Base-by-base conservation (phyloP, 2,888 invertebrate genomes). In the Dorcus hopei region DNA sequence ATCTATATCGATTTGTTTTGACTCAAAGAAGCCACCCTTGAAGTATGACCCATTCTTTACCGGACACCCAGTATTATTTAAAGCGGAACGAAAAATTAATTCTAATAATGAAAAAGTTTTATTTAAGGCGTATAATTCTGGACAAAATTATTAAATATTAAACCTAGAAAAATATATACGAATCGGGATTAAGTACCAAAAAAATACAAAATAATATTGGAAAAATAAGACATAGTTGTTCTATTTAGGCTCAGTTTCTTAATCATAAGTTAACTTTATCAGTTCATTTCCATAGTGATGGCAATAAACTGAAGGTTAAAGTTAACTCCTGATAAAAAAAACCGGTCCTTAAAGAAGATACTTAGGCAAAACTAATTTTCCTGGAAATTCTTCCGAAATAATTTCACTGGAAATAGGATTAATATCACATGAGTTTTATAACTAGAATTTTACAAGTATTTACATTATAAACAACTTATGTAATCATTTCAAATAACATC, bases 381-480 rank as follows among this genome's bases (percentile, higher is more conserved):
- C 52, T 57, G 57, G 52, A 57, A 23, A 47, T 47, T 47, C 23
- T 56, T 64, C 59, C 59, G 61, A 62, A 61, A 60, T 57, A 49
- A 61, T 62, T 58, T 64, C 61, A 61, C 59, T 65, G 63, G 67
- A 65, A 67, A 67, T 67, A 67, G 62, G 61, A 57, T 57, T 57
- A 58, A 63, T 63, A 66, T 65, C 65, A 66, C 65, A 63, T 62
- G 63, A 59, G 59, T 65, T 64, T n/a, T 65, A 63, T 63, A 63
- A 59, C 62, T 63, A 67, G 63, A 66, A 65, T 62, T 64, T 53
- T 58, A 63, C 61, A 64, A 59, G 54, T 67, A 65, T 64, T 62
- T 67, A 67, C 64, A 65, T 45, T 59, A 62, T 53, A 55, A 63
- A 52, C 38, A 58, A 58, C 52, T 53, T 38, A 54, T 33, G 26